Base-by-base conservation (phyloP, 2,113 vertebrate species). In the Microtus ochrogaster region DNA sequence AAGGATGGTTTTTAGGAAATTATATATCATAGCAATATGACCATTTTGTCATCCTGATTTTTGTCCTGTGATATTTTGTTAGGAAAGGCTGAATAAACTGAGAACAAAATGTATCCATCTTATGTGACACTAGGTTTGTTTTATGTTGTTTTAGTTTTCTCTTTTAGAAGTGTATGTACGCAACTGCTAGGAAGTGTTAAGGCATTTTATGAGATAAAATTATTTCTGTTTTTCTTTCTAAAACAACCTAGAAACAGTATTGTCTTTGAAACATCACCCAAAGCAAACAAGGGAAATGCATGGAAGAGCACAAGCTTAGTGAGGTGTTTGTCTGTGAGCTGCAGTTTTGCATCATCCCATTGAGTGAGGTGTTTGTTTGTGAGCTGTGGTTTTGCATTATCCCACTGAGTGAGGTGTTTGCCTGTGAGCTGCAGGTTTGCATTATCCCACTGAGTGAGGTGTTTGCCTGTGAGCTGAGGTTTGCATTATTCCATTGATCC, bases 141-240 rank as follows among this genome's bases (percentile, higher is more conserved):
- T 93, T 93, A 70, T 41, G 74, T 61, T 76, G 36, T 55, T 96
- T n/a, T 66, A 63, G 52, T 91, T 7, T 73, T 72, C 36, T 49
- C 52, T 65, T 84, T 17, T 82, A 44, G 89, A 86, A 89, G 11
- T 61, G 2, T 7, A 28, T 89, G 2, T 39, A 8, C 70, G 12
- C 83, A 73, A 90, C 6, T 24, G 17, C 77, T 94, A 79, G 83
- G 72, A 83, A 44, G 9, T 92, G 39, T 89, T 83, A 88, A 92
- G 72, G 39, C 30, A 36, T 82, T 86, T 83, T 58, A 13, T 90
- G 39, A 26, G 93, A 93, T 91, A 58, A 87, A 90, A 81, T 96
- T 30, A 84, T 84, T 44, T 30, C 49, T 92, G 21, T 49, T 95
- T 96, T 96, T 96, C 41, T 92, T 96, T 96, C 93, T n/a, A 84